phyloP scores from a whole-genome alignment of 1,140 invertebrate species.

The Panagrolaimus sp. region DNA sequence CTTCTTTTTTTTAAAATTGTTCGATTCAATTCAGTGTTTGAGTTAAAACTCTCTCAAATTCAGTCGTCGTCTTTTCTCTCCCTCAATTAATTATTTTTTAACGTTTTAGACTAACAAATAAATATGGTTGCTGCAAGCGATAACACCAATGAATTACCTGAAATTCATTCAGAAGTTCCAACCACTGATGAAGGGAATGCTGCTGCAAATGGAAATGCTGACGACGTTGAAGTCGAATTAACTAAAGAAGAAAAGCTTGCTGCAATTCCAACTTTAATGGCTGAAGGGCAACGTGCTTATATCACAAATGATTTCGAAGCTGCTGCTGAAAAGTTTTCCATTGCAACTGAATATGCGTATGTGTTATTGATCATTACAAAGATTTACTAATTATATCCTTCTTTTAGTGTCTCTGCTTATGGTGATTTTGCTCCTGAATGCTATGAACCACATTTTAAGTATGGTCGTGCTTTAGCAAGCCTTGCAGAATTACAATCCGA shows the following conservation, averaged over 20 bases:
- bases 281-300: background rate
- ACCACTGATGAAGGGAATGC: too few relatives aligned
- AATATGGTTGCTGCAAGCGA: too few relatives aligned
- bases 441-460: background rate
- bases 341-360: background rate
- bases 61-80: background rate
- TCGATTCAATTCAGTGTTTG: background rate
- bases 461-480: background rate
- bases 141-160: too few relatives aligned
- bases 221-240: background rate
- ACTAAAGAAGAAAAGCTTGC: background rate
- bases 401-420: conserved; percentile 13
- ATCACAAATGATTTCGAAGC: background rate
- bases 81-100: background rate
- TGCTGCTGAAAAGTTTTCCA: background rate
- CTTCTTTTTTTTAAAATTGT: background rate
- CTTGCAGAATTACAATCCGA: background rate
- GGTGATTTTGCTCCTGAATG: background rate
- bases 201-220: background rate
- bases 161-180: too few relatives aligned
- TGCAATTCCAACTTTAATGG: background rate
- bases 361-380: background rate
- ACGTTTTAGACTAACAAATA: too few relatives aligned
- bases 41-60: background rate
- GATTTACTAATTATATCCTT: background rate